Conservation (phyloP, 2,797 vertebrate species). For the Hylomyscus alleni region DNA sequence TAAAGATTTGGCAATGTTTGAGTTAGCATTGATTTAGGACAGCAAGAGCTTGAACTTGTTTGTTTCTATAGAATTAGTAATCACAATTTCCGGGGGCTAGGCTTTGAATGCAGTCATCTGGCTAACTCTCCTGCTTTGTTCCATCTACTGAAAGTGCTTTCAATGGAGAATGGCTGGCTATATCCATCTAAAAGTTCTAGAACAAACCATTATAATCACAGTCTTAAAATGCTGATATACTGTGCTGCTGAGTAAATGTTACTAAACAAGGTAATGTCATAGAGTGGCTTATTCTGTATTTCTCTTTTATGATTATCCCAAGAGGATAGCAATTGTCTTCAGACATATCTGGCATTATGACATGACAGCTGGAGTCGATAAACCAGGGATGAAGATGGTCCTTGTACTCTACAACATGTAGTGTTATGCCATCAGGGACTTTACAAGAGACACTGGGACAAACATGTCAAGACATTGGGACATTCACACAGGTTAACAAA, state of each 20-base stretch:
- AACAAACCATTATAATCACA: not conserved
- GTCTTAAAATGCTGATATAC: conserved; percentile 13
- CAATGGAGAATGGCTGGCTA: not conserved
- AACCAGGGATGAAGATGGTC: conserved; percentile 67
- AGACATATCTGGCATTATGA: conserved; percentile 69
- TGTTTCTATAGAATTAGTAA: conserved; percentile 26
- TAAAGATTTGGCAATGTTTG: conserved; percentile 7
- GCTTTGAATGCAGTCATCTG: conserved; percentile 39
- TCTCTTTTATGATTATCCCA: not conserved
- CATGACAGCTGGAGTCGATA: conserved; percentile 54
- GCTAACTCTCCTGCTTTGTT: conserved; percentile 40
- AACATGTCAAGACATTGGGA: conserved; percentile 78
- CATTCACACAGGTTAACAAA: conserved; percentile 78
- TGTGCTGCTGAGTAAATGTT: conserved; percentile 24
- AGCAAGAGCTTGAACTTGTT: conserved; percentile 18
- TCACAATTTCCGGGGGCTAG: not conserved
- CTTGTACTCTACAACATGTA: not conserved
- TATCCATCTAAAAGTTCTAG: conserved; percentile 6
- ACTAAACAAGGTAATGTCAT: not conserved
- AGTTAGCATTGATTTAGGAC: not conserved
- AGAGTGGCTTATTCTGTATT: conserved; percentile 27
- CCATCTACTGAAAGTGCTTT: not conserved
- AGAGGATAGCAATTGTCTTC: conserved; percentile 49
- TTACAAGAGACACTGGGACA: conserved; percentile 67
- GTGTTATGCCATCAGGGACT: not conserved